Base-by-base conservation (phyloP, 2,113 vertebrate species). In the Percina caprodes region DNA sequence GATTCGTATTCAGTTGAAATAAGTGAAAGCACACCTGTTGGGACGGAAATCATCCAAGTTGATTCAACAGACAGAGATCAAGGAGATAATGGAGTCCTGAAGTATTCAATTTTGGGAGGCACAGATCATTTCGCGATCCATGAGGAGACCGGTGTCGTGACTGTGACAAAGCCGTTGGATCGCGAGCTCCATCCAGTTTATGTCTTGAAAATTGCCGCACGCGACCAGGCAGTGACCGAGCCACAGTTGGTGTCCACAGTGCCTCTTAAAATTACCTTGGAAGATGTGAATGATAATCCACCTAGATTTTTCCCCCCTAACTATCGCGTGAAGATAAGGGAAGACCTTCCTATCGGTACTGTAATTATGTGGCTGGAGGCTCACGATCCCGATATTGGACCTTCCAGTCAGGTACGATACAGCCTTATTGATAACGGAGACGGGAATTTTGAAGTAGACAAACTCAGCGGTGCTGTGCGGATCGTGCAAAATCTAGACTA, bases 281-380 rank as follows among this genome's bases (percentile, higher is more conserved):
- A 98, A 89, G 98, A 99, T 77, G 94, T 98, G 51, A 99, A 99
- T 61, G 98, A 99, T 89, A 99, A 98, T 82, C 96, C 97, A 16
- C 98, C 98, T 0, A 96, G 93, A 51, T 99, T 98, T 91, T 94
- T 99, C 82, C 98, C 98, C 52, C 92, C 96, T 2, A 98, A 96
- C 88, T 98, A 99, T 55, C 96, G 90, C 2, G 96, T 98, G 65
- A 98, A 96, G 92, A 96, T 98, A 72, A 95, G 98, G 56, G 98
- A 99, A 90, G 98, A 99, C 87, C 96, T 99, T 69, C 98, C 98
- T 0, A 91, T 98, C 55, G 98, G 98, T 78, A 96, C 98, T 10
- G 92, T 99, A 9, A 93, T 99, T 61, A 97, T 93, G 14, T 99
- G 98, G 98, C 88, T 99, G 45, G 98, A 99, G 89, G 97, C 98